Conservation (phyloP, 1,140 invertebrate species). For the Lepidurus packardi region DNA sequence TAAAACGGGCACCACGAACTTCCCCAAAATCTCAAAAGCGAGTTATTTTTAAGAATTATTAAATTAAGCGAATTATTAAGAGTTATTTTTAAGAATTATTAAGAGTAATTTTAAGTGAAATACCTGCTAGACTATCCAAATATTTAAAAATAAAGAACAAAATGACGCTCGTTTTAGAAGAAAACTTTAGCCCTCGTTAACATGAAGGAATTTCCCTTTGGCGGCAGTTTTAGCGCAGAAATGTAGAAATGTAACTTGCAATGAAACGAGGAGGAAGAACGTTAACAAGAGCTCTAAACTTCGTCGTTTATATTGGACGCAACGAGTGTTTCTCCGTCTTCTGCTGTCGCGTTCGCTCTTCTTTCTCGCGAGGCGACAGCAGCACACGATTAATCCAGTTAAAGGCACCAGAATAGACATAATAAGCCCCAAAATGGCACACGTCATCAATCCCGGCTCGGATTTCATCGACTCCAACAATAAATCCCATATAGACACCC, state of each 20-base stretch:
- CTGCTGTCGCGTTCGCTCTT: not conserved
- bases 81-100: too few species aligned
- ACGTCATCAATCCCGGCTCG: slow-evolving; percentile 11
- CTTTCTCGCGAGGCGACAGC: not conserved
- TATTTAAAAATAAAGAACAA: too few species aligned
- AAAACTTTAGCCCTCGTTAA: too few species aligned
- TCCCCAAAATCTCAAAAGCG: too few species aligned
- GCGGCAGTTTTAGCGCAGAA: not conserved
- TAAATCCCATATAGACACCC: not conserved
- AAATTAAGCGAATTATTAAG: too few species aligned
- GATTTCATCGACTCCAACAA: not conserved
- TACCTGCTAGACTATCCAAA: too few species aligned
- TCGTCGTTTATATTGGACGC: not conserved
- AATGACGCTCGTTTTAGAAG: too few species aligned
- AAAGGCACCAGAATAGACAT: slow-evolving; percentile 1
- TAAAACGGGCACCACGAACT: too few species aligned
- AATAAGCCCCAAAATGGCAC: slow-evolving; percentile 19
- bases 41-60: too few species aligned
- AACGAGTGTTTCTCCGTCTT: slow-evolving; percentile 14
- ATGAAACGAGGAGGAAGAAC: slow-evolving; percentile 4
- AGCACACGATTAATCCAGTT: slow-evolving; percentile 18
- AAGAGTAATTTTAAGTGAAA: too few species aligned
- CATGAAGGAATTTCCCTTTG: too few species aligned
- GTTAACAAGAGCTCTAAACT: not conserved
- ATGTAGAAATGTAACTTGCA: not conserved